Percentiles rank a stretch among this genome's conserved stretches.
Conservation (phyloP, 35 echinoderm and acorn worm genomes). For the Amphiura filiformis region DNA sequence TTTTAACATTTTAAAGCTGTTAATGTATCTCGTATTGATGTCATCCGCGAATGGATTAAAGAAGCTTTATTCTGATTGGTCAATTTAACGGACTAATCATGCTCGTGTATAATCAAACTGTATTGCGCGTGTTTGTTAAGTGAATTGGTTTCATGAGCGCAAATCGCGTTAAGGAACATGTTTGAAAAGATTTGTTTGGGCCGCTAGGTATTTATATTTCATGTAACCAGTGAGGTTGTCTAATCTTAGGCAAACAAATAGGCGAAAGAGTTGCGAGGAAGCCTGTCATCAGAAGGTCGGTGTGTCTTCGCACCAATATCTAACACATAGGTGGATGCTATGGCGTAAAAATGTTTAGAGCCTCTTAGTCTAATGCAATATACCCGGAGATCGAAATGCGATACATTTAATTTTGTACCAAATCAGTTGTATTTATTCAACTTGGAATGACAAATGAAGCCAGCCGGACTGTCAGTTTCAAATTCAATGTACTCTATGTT, state of each 20-base stretch:
- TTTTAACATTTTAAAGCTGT: conserved; percentile 4
- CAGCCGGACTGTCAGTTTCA: no score
- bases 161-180: neutral
- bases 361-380: no score
- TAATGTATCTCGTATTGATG: neutral
- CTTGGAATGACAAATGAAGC: no score
- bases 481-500: no score
- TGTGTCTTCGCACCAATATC: neutral
- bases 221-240: neutral
- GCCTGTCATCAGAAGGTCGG: neutral
- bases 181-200: neutral
- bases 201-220: neutral
- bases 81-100: neutral
- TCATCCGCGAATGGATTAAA: neutral
- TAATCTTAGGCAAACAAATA: neutral
- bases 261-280: neutral
- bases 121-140: neutral
- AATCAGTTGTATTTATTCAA: no score
- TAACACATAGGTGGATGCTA: no score
- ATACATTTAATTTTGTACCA: no score
- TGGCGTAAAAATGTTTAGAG: no score
- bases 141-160: neutral
- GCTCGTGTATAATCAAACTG: neutral
- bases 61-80: neutral
- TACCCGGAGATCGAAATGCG: no score